Evolutionary conservation across 1,140 invertebrate species (phyloP).

Genomic region (Trypoxylus dichotomus): DNA sequence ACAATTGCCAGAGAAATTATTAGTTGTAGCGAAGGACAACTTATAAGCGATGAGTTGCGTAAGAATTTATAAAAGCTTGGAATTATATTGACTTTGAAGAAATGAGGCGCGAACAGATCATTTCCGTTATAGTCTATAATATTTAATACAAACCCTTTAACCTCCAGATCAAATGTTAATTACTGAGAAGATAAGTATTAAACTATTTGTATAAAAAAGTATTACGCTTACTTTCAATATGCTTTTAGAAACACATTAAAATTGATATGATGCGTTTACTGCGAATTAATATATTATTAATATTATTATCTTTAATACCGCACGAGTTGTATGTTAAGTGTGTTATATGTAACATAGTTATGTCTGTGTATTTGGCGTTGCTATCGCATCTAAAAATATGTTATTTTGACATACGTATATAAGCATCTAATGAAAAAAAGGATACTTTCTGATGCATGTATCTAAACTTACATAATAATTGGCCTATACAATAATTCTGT

Average conservation of each 20-base stretch:
- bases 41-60: not conserved
- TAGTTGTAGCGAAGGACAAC: too few relatives aligned
- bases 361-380: not conserved
- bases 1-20: too few relatives aligned
- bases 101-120: not conserved
- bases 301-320: not conserved
- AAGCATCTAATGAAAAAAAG: too few relatives aligned
- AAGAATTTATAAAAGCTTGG: not conserved
- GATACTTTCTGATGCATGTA: too few relatives aligned
- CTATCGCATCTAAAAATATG: not conserved
- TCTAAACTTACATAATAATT: too few relatives aligned
- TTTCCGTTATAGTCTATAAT: not conserved
- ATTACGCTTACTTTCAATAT: not conserved
- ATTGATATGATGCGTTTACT: not conserved
- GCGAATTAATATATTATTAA: conserved; percentile 4
- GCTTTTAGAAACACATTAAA: not conserved
- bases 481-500: too few relatives aligned
- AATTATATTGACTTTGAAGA: not conserved
- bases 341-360: not conserved
- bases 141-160: not conserved
- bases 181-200: not conserved
- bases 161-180: conserved; percentile 2
- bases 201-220: not conserved
- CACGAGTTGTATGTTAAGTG: not conserved
- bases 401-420: not conserved